Evolutionary conservation across 2,113 vertebrate genomes (phyloP).

Genomic region (Poeciliopsis turrubarensis): DNA sequence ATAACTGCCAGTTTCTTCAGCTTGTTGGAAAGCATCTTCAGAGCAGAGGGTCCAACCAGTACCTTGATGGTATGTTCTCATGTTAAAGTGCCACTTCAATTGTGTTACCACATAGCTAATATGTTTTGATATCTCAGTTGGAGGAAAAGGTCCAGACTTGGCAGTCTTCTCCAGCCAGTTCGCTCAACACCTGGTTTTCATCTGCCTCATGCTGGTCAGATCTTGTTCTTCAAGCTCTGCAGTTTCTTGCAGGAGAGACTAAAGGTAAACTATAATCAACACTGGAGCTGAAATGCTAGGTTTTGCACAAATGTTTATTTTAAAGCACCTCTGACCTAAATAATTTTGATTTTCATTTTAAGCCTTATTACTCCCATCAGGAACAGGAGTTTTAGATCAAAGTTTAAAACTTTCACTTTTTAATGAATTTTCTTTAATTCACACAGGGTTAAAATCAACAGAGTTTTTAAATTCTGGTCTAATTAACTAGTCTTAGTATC

Average conservation of each 20-base stretch:
- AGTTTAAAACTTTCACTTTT: too few species aligned
- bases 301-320: background rate
- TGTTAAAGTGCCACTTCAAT: background rate
- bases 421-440: too few species aligned
- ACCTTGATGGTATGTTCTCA: constrained; percentile 83
- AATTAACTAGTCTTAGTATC: too few species aligned
- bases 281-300: background rate
- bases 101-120: background rate
- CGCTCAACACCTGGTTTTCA: constrained; percentile 94
- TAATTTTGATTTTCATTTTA: too few species aligned
- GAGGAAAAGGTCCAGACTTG: constrained; percentile 94
- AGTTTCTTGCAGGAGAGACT: constrained; percentile 92
- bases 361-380: too few species aligned
- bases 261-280: constrained; percentile 79
- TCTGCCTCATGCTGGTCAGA: constrained; percentile 93
- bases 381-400: too few species aligned
- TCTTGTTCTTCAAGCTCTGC: constrained; percentile 88
- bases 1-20: constrained; percentile 93
- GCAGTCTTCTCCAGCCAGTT: constrained; percentile 91
- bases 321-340: too few species aligned
- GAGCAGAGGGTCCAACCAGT: constrained; percentile 84
- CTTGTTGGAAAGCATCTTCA: constrained; percentile 89
- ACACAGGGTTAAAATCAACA: too few species aligned
- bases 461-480: too few species aligned
- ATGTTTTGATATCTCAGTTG: constrained; percentile 75